These are phyloP conservation scores for Loxodonta africana DNA, from an alignment of 2,113 vertebrate species.

Conservation along the genomic window DNA sequence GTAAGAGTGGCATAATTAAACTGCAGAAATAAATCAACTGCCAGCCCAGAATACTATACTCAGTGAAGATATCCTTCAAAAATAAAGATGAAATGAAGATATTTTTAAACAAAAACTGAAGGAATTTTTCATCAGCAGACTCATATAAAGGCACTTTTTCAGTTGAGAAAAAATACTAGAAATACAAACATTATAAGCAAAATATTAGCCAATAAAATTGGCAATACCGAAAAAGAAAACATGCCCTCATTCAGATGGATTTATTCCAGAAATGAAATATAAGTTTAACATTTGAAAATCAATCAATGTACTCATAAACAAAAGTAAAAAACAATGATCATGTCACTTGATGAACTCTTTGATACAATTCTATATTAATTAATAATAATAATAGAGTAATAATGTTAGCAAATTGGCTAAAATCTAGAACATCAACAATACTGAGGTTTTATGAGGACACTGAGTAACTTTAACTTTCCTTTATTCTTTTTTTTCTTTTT, in stretches of 20 bases:
- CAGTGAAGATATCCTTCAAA: background rate
- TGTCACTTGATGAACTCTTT: background rate
- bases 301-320: background rate
- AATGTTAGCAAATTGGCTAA: no score
- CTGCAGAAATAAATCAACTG: background rate
- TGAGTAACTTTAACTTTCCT: background rate
- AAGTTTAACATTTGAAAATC: background rate
- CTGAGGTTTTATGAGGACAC: background rate
- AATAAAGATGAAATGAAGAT: background rate
- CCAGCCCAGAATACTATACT: background rate
- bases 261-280: constrained; percentile 28
- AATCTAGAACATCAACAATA: no score
- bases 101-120: background rate
- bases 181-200: background rate
- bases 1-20: background rate
- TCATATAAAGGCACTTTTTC: background rate
- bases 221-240: background rate
- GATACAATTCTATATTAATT: background rate
- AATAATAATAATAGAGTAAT: background rate
- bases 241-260: background rate
- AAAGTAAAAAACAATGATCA: background rate
- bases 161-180: background rate
- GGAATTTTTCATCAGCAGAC: background rate
- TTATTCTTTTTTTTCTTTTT: background rate
- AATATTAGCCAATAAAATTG: background rate